Percentiles rank a stretch among this genome's conserved stretches.
phyloP scores from a whole-genome alignment of 2,888 invertebrate genomes.

The Apamea anceps region DNA sequence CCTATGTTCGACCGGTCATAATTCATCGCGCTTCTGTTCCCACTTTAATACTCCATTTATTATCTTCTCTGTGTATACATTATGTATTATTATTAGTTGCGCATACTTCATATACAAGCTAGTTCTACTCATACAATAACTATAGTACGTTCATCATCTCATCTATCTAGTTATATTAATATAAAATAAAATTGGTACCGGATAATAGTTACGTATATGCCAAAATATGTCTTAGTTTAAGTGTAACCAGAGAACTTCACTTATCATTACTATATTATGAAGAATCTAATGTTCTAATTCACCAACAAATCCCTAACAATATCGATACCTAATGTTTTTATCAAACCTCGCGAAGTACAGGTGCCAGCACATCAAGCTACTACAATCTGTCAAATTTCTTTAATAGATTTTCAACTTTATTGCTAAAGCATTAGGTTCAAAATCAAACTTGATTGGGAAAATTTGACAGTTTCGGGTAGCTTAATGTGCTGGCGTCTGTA shows the following conservation, averaged over 20 bases:
- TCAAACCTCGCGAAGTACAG: not conserved
- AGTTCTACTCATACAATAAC: constrained; percentile 15
- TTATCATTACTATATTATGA: not conserved
- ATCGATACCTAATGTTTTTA: not conserved
- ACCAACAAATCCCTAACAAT: constrained; percentile 19
- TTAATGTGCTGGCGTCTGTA: no score
- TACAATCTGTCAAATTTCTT: no score
- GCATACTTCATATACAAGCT: not conserved
- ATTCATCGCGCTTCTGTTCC: not conserved
- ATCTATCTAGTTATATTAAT: constrained; percentile 12
- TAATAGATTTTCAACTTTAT: no score
- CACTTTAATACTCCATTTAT: constrained; percentile 21
- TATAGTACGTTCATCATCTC: not conserved
- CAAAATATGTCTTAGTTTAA: constrained; percentile 13
- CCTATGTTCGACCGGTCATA: not conserved
- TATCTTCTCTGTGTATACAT: constrained; percentile 11
- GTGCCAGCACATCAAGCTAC: no score
- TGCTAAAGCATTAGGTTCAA: no score
- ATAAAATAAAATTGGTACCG: not conserved
- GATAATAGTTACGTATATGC: constrained; percentile 18
- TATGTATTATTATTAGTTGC: not conserved
- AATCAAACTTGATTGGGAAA: no score
- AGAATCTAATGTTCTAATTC: constrained; percentile 11
- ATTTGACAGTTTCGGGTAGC: no score
- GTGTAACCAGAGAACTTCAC: not conserved